Evolutionary conservation across 2,888 invertebrate species (phyloP), one percentile per base, ranked within the genome.

Genomic region (Oscheius myriophilus): DNA sequence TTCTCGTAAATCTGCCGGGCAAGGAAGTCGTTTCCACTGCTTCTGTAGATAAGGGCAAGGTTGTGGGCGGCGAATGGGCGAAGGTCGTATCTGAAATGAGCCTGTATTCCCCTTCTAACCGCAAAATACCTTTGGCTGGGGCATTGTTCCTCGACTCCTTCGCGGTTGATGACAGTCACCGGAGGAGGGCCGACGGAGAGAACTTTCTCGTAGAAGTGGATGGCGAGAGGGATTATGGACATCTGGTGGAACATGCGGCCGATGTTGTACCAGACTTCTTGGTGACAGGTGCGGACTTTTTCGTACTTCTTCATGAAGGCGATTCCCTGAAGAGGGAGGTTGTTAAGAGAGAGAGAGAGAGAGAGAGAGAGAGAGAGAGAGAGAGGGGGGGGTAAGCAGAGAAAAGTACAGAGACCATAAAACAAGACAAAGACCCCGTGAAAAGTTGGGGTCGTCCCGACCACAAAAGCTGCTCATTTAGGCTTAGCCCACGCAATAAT

Each of bases 21-120:
- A 23, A 83, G 69, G 16, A 66, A 68, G 4, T 71, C 61, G 59
- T 87, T 87, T 53, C 84, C 84, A 68, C 79, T 80, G n/a, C 76
- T 69, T 26, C 80, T 72, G 71, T 86, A 87, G 58, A 87, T 85
- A 39, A 83, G 66, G 7, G 85, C 81, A 46, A 87, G 72, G 61
- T 87, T 87, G 73, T 87, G 85, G 9, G 87, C 86, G 23, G 86
- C 83, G 67, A 82, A 72, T 14, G 76, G 79, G 52, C 75, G 72
- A 39, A 85, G 70, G 69, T 84, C 83, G 68, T 81, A 86, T 33
- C 68, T 76, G 45, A 26, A 55, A 6, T 11, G 7, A 7, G 2
- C 43, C 21, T 49, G 2, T 61, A 18, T 0, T 51, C n/a, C 25
- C 2, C 23, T 7, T n/a, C 12, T 33, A 33, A 16, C 18, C 18